A percentile compares a stretch with the other conserved stretches of the same genome.
Conservation (phyloP, 1,140 invertebrate genomes). For the Drosophila repletoides region DNA sequence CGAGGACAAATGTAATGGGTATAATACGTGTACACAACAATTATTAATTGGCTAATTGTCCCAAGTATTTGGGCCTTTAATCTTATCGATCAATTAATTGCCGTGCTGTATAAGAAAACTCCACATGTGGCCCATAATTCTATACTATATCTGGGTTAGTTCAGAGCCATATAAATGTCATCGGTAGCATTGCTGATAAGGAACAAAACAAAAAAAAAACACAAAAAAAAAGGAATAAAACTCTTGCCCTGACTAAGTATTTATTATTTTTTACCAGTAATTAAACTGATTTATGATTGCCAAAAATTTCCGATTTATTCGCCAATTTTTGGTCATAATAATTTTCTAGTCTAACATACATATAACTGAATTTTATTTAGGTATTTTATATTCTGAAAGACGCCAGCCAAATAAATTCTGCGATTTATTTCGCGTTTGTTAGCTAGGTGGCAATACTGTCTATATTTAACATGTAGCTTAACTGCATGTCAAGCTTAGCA, state of each 20-base stretch:
- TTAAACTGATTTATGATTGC: conserved; percentile 3
- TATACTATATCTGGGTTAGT: not conserved
- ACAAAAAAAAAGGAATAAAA: not conserved
- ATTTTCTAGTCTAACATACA: too few species aligned
- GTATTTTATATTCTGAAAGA: too few species aligned
- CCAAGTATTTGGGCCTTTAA: conserved; percentile 10
- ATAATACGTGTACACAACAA: conserved; percentile 28
- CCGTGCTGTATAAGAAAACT: not conserved
- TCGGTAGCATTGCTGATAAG: conserved; percentile 15
- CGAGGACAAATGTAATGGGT: not conserved
- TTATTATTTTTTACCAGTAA: not conserved
- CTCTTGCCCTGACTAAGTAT: too few species aligned
- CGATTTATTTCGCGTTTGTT: too few species aligned
- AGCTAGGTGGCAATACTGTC: too few species aligned
- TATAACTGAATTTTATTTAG: too few species aligned
- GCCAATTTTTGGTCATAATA: too few species aligned
- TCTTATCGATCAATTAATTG: conserved; percentile 28
- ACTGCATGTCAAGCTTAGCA: too few species aligned
- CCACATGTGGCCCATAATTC: not conserved
- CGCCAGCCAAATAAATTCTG: too few species aligned
- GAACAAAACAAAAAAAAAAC: not conserved
- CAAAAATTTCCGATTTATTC: too few species aligned
- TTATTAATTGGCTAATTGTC: conserved; percentile 35
- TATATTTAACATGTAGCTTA: not conserved
- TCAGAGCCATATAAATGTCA: conserved; percentile 15